Evolutionary conservation across 2,113 vertebrate genomes (phyloP), one percentile per base, ranked within the genome.

Genomic region (Athene noctua): DNA sequence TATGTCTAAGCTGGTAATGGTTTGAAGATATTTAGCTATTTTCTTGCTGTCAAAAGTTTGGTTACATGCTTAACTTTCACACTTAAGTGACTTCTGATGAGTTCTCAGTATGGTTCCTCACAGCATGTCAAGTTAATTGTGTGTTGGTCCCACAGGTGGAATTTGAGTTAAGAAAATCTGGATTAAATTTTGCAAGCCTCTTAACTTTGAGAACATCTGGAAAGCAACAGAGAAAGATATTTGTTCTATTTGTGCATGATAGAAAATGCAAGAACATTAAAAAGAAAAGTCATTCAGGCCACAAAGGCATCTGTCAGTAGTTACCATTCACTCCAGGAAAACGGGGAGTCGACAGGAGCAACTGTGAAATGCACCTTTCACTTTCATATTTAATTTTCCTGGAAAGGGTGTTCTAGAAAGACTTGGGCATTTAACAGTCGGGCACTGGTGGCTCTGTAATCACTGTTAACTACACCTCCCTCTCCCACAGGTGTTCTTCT

Each of bases 401-500:
- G 27, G 47, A 22, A 83, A 58, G 27, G 7, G 4, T 67, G 11
- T 15, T 15, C 19, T 51, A 11, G 30, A 81, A 73, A 34, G 20
- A 27, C n/a, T 12, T 34, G 13, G 20, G 3, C 27, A 46, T 68
- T 44, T 65, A 79, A 40, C 29, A 87, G 19, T 8, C 2, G 1
- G 32, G 34, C 17, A 29, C 23, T 55, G 34, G 27, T 71, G 27
- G 13, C 9, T 58, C 32, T 55, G 29, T 34, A 58, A 51, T 36
- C 20, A 16, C 5, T 29, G 13, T 40, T 46, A 36, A 62, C 8
- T 25, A 13, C 0, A 10, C 29, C 5, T 87, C 49, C 2, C 1
- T 59, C 27, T 82, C 36, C 72, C 5, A 6, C 77, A 99, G 98
- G 98, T 99, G 19, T 98, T 99, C 83, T 98, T 98, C 83, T 92